Evolutionary conservation across 1,140 invertebrate species (phyloP), one percentile per base, ranked within the genome.

Genomic region (Drosophila grimshawi): DNA sequence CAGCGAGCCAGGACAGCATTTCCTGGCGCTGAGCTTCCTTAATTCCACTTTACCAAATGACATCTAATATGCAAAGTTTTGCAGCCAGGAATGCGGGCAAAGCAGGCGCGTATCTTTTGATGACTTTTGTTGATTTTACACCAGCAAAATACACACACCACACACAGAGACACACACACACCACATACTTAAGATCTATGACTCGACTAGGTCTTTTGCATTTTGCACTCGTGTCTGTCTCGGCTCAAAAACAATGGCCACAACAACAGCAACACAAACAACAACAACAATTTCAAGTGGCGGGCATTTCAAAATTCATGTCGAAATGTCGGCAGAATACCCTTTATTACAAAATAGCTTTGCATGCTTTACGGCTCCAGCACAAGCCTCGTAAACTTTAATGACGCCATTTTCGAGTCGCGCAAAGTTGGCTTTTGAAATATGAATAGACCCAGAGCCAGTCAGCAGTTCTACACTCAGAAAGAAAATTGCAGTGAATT

Each of bases 11-110:
- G 39, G 45, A 45, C 76, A 80, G 77, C 78, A 56, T 83, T 80
- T 80, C 77, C 77, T 83, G 72, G 29, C 43, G 52, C 61, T 79
- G 59, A 35, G 70, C 63, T 75, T 85, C 78, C 85, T 83, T 85
- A 88, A 88, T 88, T 89, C 83, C 83, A 89, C 83, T 88, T 88
- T 83, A 85, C 77, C 80, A 76, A 88, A 89, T 89, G 85, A 88
- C 78, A 88, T 88, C 89, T 88, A 89, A 89, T 88, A 89, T 89
- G 85, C 85, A 88, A 88, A 88, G 83, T 88, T 89, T 81, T 78
- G 53, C 51, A 68, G 57, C 61, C 63, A 32, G 56, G 41, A 59
- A 62, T 61, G 57, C 46, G 60, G 56, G 33, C 8, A n/a, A 48
- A 59, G 74, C 51, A 46, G 79, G 63, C 81, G 77, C 80, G 77